Evolutionary conservation across 2,888 invertebrate species (phyloP), one percentile per base, ranked within the genome.

Genomic region (Gymnoscelis rufifasciata): DNA sequence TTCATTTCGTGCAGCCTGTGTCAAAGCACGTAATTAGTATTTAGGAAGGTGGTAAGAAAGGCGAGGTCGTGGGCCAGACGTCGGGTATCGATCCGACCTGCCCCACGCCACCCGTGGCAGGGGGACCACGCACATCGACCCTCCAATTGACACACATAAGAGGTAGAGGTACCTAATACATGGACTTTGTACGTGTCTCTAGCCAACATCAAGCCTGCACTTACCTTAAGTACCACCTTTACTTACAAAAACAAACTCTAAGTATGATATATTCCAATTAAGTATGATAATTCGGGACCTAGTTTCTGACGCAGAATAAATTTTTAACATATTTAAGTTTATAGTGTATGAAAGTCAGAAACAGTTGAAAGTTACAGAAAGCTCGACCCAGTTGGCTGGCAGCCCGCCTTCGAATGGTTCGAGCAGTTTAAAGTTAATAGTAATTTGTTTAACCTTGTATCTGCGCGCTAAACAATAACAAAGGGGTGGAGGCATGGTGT

Each of bases 71-170:
- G 83, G 84, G 86, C 90, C 90, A 90, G 90, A 90, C 90, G 90
- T 88, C 89, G 89, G 86, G 88, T 90, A 91, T 90, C 90, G 91
- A 90, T 90, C 90, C 89, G 89, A 90, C 90, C 90, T 84, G 78
- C 86, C 87, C 82, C 86, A 83, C 84, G 75, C 74, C 75, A 65
- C 74, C 74, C 61, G 54, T 60, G 61, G 57, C 57, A 68, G 66
- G 72, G 71, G 78, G 69, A 76, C 75, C 78, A 87, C 87, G 86
- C 88, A 84, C 87, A 84, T 83, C 82, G 74, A 81, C 71, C 79
- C 78, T 78, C 83, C 88, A 84, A 88, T 88, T 88, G 88, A 88
- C 87, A 88, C 86, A 88, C 87, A 87, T 84, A 83, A 79, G 78
- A 80, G 15, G n/a, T 19, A 19, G n/a, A n/a, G 3, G 3, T 35